Evolutionary conservation across 2,113 vertebrate genomes (phyloP).

Genomic region (Oncorhynchus tshawytscha): DNA sequence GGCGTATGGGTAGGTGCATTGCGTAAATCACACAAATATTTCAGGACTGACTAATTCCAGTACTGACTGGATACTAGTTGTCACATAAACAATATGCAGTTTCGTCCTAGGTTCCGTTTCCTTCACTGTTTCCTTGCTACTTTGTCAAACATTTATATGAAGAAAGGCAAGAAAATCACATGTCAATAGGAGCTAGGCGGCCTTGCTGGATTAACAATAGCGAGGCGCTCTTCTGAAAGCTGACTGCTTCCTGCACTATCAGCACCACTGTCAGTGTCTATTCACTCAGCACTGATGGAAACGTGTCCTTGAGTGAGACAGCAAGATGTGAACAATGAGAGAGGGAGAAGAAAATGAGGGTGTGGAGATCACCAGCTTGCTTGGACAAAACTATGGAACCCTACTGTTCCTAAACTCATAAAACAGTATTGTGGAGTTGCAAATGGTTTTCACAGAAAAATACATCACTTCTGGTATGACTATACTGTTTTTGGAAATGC

Average conservation of each 20-base stretch:
- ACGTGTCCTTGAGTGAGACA: conserved; percentile 35
- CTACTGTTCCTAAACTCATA: no score
- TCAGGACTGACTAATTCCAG: no score
- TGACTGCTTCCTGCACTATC: conserved; percentile 10
- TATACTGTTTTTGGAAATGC: no score
- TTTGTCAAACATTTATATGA: background rate
- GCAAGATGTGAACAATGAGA: conserved; percentile 26
- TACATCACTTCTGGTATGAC: no score
- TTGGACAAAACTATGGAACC: no score
- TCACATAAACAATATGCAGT: no score
- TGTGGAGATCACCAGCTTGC: background rate
- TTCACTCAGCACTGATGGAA: conserved; percentile 32
- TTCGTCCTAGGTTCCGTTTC: no score
- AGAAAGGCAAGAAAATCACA: conserved; percentile 10
- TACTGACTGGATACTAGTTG: no score
- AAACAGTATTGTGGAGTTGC: no score
- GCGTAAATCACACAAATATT: no score
- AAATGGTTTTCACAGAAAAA: no score
- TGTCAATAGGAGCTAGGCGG: conserved; percentile 33
- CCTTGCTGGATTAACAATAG: conserved; percentile 47
- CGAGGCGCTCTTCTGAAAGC: conserved; percentile 37
- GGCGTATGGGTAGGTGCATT: no score
- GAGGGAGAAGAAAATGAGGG: conserved; percentile 12
- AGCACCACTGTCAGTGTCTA: conserved; percentile 3
- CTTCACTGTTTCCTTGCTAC: background rate